phyloP scores from a whole-genome alignment of 2,888 invertebrate species.

The Yponomeuta malinellus region DNA sequence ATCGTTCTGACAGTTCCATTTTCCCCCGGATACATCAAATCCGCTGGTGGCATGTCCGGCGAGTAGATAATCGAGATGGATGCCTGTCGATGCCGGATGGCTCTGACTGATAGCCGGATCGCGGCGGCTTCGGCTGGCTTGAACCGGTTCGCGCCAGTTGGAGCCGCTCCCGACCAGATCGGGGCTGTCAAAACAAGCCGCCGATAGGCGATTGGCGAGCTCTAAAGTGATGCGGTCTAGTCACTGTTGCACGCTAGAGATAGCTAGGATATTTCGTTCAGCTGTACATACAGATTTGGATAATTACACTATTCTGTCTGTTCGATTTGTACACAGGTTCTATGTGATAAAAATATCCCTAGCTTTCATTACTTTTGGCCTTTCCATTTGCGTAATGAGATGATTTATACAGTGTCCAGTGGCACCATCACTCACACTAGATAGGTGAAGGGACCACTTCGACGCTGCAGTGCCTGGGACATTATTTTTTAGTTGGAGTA shows the following conservation, averaged over 20 bases:
- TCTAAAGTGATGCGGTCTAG: not conserved
- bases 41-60: not conserved
- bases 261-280: not conserved
- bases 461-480: no score
- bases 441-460: no score
- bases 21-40: conserved; percentile 5
- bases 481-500: no score
- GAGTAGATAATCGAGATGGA: conserved; percentile 7
- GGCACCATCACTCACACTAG: no score
- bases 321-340: no score
- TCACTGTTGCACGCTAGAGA: not conserved
- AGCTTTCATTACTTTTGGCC: no score
- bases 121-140: not conserved
- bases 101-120: conserved; percentile 4
- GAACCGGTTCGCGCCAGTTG: not conserved
- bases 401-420: no score
- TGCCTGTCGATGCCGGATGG: conserved; percentile 8
- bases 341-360: no score
- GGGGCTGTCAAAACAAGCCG: not conserved
- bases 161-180: not conserved
- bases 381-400: no score
- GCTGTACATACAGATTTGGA: no score
- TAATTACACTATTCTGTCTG: no score
- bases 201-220: conserved; percentile 1
- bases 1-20: conserved; percentile 3